These are phyloP conservation scores for Mizuhopecten yessoensis DNA, from an alignment of 1,140 invertebrate genomes.

Conservation along the genomic window DNA sequence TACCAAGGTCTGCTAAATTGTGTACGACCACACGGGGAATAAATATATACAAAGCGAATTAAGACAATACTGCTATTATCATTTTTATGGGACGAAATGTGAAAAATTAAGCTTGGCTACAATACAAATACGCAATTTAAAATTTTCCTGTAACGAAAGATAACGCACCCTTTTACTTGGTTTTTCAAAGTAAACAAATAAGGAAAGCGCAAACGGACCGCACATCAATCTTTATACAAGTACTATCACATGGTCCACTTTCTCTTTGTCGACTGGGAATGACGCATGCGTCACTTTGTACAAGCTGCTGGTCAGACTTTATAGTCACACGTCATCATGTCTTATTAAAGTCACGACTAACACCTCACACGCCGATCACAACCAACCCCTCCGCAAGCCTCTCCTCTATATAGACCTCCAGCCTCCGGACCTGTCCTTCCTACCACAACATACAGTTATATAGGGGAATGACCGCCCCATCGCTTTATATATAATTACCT, in stretches of 20 bases:
- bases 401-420: not conserved
- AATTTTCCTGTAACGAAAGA: too few relatives aligned
- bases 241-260: not conserved
- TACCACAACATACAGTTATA: not conserved
- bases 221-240: slow-evolving; percentile 8
- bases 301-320: not conserved
- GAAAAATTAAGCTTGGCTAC: too few relatives aligned
- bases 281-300: not conserved
- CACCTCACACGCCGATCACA: not conserved
- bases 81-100: too few relatives aligned
- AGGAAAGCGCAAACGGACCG: not conserved
- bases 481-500: too few relatives aligned
- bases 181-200: too few relatives aligned
- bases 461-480: not conserved
- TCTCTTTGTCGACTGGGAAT: not conserved
- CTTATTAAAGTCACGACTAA: not conserved
- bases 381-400: not conserved
- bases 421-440: not conserved
- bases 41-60: too few relatives aligned
- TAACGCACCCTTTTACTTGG: too few relatives aligned
- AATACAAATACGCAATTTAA: too few relatives aligned
- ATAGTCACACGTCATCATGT: not conserved
- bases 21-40: too few relatives aligned
- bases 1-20: too few relatives aligned
- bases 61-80: too few relatives aligned